Percentiles rank a stretch among this genome's conserved stretches.
These are phyloP conservation scores for Ladona fulva DNA, from an alignment of 1,140 invertebrate genomes.

Conservation along the genomic window DNA sequence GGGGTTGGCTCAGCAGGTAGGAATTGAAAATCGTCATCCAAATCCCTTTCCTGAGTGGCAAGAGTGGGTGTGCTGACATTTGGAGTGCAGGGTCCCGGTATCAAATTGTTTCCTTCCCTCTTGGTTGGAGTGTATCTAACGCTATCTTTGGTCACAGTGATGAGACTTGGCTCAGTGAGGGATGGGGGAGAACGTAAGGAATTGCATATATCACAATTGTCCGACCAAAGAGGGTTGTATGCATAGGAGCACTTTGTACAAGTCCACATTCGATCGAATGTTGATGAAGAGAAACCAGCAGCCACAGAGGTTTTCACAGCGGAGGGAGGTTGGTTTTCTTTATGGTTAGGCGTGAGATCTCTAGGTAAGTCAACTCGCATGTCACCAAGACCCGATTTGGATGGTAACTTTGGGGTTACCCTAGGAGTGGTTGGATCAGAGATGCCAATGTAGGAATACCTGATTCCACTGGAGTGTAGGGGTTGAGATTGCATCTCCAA, in stretches of 20 bases:
- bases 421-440: constrained; percentile 41
- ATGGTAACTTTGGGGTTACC: background rate
- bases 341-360: background rate
- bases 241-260: constrained; percentile 79
- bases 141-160: constrained; percentile 55
- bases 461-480: constrained; percentile 26
- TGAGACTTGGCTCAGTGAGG: constrained; percentile 54
- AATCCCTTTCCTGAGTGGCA: constrained; percentile 37
- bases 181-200: constrained; percentile 51
- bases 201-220: constrained; percentile 70
- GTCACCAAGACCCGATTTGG: background rate
- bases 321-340: background rate
- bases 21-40: constrained; percentile 43
- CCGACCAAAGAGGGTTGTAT: constrained; percentile 70
- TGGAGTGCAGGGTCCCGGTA: background rate
- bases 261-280: constrained; percentile 65
- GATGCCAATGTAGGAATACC: constrained; percentile 51
- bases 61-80: constrained; percentile 20
- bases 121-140: constrained; percentile 41
- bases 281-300: background rate
- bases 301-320: background rate
- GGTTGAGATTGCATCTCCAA: constrained; percentile 27
- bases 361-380: background rate
- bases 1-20: constrained; percentile 31
- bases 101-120: constrained; percentile 21